Evolutionary conservation across 2,797 vertebrate genomes (phyloP).

Genomic region (Cryptoprocta ferox): DNA sequence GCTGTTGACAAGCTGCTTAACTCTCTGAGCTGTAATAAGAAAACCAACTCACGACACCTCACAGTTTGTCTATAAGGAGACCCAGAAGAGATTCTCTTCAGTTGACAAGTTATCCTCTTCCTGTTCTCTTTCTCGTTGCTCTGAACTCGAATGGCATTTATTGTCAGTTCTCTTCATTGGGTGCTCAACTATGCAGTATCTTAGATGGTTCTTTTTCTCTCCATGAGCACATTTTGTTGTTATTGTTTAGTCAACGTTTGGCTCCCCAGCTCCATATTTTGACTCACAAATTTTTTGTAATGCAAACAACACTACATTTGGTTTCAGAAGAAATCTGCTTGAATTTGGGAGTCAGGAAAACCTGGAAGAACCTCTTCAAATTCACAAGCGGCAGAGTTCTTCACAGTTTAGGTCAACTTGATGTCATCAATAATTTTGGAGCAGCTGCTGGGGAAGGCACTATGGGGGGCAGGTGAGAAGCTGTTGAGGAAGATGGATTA

Average conservation of each 20-base stretch:
- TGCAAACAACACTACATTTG: neutral
- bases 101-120: neutral
- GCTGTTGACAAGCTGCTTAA: neutral
- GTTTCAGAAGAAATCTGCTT: conserved; percentile 31
- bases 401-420: neutral
- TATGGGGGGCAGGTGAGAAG: neutral
- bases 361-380: neutral
- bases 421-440: conserved; percentile 14
- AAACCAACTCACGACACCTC: neutral
- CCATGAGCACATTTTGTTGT: neutral
- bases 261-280: neutral
- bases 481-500: conserved; percentile 26
- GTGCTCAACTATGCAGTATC: neutral
- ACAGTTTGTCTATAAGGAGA: neutral
- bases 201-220: neutral
- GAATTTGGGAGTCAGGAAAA: neutral
- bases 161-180: neutral
- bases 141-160: neutral
- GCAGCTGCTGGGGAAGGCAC: neutral
- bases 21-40: neutral
- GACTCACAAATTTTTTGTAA: neutral
- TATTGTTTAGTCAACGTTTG: neutral
- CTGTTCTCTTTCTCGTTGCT: neutral
- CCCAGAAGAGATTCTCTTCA: neutral
- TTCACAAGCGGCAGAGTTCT: neutral